Conservation (phyloP, 1,140 invertebrate genomes). For the Drosophila takahashii region DNA sequence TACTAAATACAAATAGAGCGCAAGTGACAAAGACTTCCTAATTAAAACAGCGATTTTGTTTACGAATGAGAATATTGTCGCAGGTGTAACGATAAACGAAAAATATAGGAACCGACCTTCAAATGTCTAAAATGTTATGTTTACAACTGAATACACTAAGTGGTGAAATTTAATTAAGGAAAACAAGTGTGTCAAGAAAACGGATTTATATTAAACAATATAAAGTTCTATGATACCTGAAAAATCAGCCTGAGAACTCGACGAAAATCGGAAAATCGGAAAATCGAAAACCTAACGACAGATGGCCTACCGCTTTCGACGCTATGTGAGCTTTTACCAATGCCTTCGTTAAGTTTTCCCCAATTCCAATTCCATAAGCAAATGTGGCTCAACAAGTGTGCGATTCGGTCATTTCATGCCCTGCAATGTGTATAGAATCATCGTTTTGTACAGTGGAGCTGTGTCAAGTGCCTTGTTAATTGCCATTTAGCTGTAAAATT, state of each 20-base stretch:
- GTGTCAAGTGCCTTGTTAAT: conserved; percentile 64
- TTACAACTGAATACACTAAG: conserved; percentile 1
- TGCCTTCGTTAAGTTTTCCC: conserved; percentile 44
- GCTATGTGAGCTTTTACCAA: conserved; percentile 69
- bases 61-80: conserved; percentile 30
- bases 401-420: conserved; percentile 28
- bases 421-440: neutral
- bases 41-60: conserved; percentile 38
- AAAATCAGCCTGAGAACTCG: neutral
- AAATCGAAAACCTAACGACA: conserved; percentile 18
- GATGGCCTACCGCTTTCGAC: conserved; percentile 70
- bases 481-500: conserved; percentile 50
- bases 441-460: conserved; percentile 6
- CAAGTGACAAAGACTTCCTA: conserved; percentile 60
- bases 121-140: conserved; percentile 32
- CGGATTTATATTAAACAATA: conserved; percentile 7
- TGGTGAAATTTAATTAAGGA: conserved; percentile 36
- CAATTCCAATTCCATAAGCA: neutral
- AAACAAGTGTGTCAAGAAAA: conserved; percentile 14
- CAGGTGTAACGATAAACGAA: conserved; percentile 25
- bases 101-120: conserved; percentile 56
- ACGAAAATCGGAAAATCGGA: neutral
- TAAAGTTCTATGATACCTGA: neutral
- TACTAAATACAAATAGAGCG: conserved; percentile 26
- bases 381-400: conserved; percentile 47